Base-by-base conservation (phyloP, 1,140 invertebrate genomes). In the Lysiphlebus fabarum region DNA sequence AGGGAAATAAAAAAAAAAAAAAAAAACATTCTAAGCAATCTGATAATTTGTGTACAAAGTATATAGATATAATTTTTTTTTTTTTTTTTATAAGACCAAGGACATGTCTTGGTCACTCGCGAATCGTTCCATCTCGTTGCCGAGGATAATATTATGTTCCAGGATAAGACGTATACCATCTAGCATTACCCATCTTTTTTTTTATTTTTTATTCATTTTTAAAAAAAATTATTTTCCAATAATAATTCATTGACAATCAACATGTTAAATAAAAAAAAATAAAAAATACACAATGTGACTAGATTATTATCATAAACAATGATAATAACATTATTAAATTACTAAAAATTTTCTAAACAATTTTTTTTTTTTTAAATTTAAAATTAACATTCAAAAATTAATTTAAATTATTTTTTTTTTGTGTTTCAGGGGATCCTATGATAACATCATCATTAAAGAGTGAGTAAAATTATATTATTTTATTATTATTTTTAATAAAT, bases 361-460 rank as follows among this genome's bases (percentile, higher is more conserved):
- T n/a, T n/a, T n/a, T 45, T 54, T 60, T 54, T 48, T 41, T 7
- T 17, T 44, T 65, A 51, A 62, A 56, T 57, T 56, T 58, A 43
- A 56, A 56, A 62, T 10, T 62, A 53, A 70, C 61, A 64, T 67
- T 69, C 65, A 70, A 63, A 56, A 69, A 72, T 68, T 74, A 75
- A 26, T 67, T 78, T 67, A 72, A 76, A 62, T 10, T 11, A n/a
- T 54, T 53, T 43, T 76, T 76, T n/a, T 54, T 79, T 69, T 75
- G 67, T 65, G 78, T 80, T 79, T 74, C 77, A 80, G 78, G 78
- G 77, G 78, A 80, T 56, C 78, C 78, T 68, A 80, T 80, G 78
- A 80, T 80, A 77, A 80, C 78, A 76, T 80, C 78, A 69, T 80
- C 78, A 67, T 73, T 80, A 58, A 80, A 80, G 77, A 77, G 78